A percentile compares a stretch with the other conserved stretches of the same genome.
Conservation (phyloP, 2,888 invertebrate genomes). For the Drosophila seclusa region DNA sequence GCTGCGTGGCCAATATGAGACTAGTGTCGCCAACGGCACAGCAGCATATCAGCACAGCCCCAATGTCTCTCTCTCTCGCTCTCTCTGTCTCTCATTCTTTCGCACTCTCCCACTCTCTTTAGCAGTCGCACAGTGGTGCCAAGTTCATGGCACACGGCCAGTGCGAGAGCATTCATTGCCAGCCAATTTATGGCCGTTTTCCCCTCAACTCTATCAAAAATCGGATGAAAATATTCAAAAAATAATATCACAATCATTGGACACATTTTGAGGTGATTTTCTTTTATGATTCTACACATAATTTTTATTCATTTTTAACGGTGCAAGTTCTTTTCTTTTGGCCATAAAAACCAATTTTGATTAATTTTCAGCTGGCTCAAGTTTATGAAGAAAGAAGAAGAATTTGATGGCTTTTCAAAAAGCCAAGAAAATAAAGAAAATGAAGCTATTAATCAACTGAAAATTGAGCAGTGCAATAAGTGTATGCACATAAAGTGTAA, state of each 20-base stretch:
- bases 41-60: conserved; percentile 49
- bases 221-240: conserved; percentile 1
- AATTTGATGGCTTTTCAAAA: conserved; percentile 23
- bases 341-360: conserved; percentile 36
- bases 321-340: conserved; percentile 11
- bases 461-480: neutral
- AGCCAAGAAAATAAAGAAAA: conserved; percentile 1
- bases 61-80: neutral
- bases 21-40: conserved; percentile 64
- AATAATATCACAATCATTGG: conserved; percentile 14
- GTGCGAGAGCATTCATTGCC: conserved; percentile 40
- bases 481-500: neutral
- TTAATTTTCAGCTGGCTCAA: conserved; percentile 33
- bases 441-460: conserved; percentile 28
- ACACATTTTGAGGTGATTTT: conserved; percentile 33
- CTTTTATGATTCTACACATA: conserved; percentile 28
- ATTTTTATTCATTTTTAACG: conserved; percentile 28
- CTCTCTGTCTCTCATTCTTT: too few species aligned
- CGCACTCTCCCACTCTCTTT: conserved; percentile 12
- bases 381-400: conserved; percentile 19
- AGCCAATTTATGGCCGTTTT: conserved; percentile 43
- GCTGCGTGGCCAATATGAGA: conserved; percentile 73
- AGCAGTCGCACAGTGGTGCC: conserved; percentile 60
- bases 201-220: conserved; percentile 32
- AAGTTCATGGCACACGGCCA: conserved; percentile 65